phyloP scores from a whole-genome alignment of 2,797 vertebrate species.

The Rhinichthys osculus region DNA sequence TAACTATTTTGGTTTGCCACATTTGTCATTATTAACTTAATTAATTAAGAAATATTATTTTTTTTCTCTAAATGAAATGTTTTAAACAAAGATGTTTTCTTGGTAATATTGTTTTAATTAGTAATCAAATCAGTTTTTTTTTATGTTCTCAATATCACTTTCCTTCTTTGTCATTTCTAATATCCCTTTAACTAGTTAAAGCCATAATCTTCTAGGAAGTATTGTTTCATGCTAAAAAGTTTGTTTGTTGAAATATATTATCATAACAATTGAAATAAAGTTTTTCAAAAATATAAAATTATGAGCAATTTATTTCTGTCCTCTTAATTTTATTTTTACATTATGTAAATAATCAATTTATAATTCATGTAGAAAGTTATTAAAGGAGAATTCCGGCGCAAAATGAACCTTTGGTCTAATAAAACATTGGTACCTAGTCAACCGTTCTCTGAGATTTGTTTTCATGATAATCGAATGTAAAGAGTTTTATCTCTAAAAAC shows the following conservation, averaged over 20 bases:
- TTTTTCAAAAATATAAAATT: background rate
- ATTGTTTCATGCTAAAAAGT: too few relatives aligned
- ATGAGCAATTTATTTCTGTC: too few relatives aligned
- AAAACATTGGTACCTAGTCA: too few relatives aligned
- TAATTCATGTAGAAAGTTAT: background rate
- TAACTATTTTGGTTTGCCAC: background rate
- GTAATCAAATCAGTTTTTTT: background rate
- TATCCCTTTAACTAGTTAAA: background rate
- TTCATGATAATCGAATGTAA: too few relatives aligned
- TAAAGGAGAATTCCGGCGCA: too few relatives aligned
- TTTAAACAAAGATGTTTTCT: background rate
- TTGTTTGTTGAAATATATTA: background rate
- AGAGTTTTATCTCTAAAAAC: too few relatives aligned
- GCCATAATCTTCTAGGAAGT: background rate
- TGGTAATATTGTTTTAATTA: constrained; percentile 1
- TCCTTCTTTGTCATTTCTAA: background rate
- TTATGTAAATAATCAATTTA: background rate
- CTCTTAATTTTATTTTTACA: background rate
- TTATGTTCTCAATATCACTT: background rate
- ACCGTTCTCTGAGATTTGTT: too few relatives aligned
- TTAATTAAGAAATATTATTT: background rate
- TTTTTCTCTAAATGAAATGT: background rate
- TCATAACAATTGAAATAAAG: too few relatives aligned
- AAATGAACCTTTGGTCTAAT: too few relatives aligned
- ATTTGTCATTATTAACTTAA: background rate